Percentiles rank a stretch among this genome's conserved stretches.
phyloP scores from a whole-genome alignment of 2,888 invertebrate genomes.

The Linyphia triangularis region DNA sequence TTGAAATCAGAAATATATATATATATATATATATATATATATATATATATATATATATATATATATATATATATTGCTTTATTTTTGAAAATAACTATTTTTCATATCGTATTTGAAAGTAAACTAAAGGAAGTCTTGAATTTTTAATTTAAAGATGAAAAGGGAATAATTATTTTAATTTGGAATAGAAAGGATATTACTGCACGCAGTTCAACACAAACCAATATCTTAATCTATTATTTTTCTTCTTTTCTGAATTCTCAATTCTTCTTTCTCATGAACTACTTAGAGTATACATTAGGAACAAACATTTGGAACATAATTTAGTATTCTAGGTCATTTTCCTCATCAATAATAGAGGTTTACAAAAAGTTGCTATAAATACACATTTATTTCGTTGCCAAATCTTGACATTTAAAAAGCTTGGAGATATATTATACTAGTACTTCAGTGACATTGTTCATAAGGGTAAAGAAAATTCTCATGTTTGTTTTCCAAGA shows the following conservation, averaged over 20 bases:
- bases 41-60: no score
- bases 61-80: no score
- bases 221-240: no score
- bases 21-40: no score
- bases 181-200: no score
- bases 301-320: background rate
- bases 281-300: background rate
- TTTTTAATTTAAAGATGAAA: no score
- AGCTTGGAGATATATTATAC: slow-evolving; percentile 57
- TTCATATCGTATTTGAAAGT: no score
- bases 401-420: slow-evolving; percentile 54
- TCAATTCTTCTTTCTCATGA: background rate
- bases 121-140: no score
- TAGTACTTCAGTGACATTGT: slow-evolving; percentile 17
- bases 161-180: no score
- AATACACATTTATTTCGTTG: slow-evolving; percentile 35
- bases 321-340: slow-evolving; percentile 48
- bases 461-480: slow-evolving; percentile 22
- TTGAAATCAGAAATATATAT: no score
- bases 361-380: slow-evolving; percentile 44
- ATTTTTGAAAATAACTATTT: no score
- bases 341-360: slow-evolving; percentile 39
- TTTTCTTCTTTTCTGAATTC: no score
- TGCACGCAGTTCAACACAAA: background rate
- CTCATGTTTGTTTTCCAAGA: background rate